Percentiles rank a stretch among this genome's conserved stretches.
Evolutionary conservation across 2,797 vertebrate species (phyloP).

Genomic region (Leptodactylus fallax): DNA sequence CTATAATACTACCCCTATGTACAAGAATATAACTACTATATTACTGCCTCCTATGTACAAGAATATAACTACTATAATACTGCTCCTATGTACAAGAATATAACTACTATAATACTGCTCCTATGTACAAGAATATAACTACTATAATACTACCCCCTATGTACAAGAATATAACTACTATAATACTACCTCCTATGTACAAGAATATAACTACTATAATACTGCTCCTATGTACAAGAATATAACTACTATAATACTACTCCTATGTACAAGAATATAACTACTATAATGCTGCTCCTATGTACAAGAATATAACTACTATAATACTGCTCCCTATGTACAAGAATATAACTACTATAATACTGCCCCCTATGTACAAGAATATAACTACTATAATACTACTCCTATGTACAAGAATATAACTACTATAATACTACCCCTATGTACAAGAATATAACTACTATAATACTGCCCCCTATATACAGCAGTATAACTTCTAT

Average conservation of each 20-base stretch:
- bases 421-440: constrained; percentile 3
- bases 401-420: constrained; percentile 10
- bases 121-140: constrained; percentile 18
- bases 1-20: background rate
- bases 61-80: constrained; percentile 21
- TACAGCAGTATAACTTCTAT: background rate
- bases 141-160: background rate
- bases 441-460: constrained; percentile 4
- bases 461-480: constrained; percentile 3
- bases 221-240: constrained; percentile 19
- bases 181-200: background rate
- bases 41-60: background rate
- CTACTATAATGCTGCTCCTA: constrained; percentile 14
- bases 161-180: constrained; percentile 7
- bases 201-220: constrained; percentile 16
- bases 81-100: constrained; percentile 2
- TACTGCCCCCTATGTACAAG: constrained; percentile 13
- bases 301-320: constrained; percentile 20
- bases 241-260: constrained; percentile 15
- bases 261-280: constrained; percentile 12
- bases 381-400: constrained; percentile 20
- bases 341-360: constrained; percentile 14
- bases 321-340: constrained; percentile 9
- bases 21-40: constrained; percentile 14
- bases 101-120: constrained; percentile 16